Conservation (phyloP, 2,113 vertebrate species). For the Erythrolamprus reginae region DNA sequence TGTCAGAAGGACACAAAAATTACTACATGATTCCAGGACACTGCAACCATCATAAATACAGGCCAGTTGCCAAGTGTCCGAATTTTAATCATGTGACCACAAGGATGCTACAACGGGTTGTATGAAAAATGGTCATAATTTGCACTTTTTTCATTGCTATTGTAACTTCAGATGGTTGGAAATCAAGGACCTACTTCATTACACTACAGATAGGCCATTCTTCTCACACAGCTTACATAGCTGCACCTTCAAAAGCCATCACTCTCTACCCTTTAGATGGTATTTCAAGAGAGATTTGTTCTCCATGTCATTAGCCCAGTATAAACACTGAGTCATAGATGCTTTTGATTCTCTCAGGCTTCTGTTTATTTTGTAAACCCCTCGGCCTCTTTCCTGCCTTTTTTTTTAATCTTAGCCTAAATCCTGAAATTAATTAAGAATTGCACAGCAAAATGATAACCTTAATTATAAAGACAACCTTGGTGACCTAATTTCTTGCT, state of each 20-base stretch:
- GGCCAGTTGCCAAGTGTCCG: background rate
- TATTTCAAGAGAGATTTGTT: background rate
- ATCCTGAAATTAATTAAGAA: slow-evolving; percentile 2
- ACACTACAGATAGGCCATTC: background rate
- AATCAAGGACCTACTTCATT: background rate
- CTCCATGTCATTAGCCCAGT: background rate
- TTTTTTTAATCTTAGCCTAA: background rate
- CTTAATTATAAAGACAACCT: slow-evolving; percentile 17
- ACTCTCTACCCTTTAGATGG: background rate
- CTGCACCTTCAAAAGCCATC: background rate
- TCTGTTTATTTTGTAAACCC: slow-evolving; percentile 15
- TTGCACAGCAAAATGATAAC: slow-evolving; percentile 17
- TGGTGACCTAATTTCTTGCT: slow-evolving; percentile 7
- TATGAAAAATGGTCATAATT: background rate
- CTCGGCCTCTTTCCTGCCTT: background rate
- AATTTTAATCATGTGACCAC: background rate
- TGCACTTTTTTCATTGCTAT: background rate
- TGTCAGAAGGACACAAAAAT: background rate
- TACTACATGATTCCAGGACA: background rate
- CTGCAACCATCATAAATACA: background rate
- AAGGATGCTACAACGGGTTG: background rate
- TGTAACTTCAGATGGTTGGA: background rate
- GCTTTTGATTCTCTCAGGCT: background rate
- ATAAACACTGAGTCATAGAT: background rate
- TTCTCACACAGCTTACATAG: background rate